phyloP scores from a whole-genome alignment of 2,113 vertebrate species.

The Seriola quinqueradiata region DNA sequence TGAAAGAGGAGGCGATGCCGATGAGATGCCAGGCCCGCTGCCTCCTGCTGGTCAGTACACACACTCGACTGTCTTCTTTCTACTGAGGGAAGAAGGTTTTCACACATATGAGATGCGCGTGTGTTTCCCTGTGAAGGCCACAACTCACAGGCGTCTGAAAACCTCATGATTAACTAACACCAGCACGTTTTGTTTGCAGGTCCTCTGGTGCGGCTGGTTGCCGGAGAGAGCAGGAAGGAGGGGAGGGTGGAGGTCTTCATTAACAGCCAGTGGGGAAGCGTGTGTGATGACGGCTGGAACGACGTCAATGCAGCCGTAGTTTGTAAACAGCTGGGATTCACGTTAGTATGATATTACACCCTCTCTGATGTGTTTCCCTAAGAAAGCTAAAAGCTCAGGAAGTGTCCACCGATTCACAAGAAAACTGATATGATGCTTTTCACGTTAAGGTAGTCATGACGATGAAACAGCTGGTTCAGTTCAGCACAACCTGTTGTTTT shows the following conservation, averaged over 20 bases:
- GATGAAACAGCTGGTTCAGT: too few relatives aligned
- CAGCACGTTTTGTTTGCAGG: conserved; percentile 49
- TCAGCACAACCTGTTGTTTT: too few relatives aligned
- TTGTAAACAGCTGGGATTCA: conserved; percentile 83
- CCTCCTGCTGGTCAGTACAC: conserved; percentile 58
- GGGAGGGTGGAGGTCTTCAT: conserved; percentile 84
- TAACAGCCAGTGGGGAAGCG: conserved; percentile 80
- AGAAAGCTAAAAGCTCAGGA: not conserved
- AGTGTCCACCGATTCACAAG: too few relatives aligned
- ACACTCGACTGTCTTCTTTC: not conserved
- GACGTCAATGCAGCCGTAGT: conserved; percentile 81
- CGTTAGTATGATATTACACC: conserved; percentile 58
- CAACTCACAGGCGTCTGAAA: not conserved
- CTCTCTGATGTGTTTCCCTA: not conserved
- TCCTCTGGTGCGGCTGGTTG: conserved; percentile 78
- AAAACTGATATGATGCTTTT: too few relatives aligned
- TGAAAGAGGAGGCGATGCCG: conserved; percentile 46
- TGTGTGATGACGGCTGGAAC: conserved; percentile 86
- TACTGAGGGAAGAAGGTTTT: not conserved
- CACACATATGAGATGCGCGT: too few relatives aligned
- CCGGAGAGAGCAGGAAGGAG: conserved; percentile 82
- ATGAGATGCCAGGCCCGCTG: conserved; percentile 30
- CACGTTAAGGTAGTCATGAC: too few relatives aligned
- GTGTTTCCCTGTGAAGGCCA: not conserved
- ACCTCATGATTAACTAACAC: not conserved